Base-by-base conservation (phyloP, 2,113 vertebrate genomes). In the Hippoglossus stenolepis region DNA sequence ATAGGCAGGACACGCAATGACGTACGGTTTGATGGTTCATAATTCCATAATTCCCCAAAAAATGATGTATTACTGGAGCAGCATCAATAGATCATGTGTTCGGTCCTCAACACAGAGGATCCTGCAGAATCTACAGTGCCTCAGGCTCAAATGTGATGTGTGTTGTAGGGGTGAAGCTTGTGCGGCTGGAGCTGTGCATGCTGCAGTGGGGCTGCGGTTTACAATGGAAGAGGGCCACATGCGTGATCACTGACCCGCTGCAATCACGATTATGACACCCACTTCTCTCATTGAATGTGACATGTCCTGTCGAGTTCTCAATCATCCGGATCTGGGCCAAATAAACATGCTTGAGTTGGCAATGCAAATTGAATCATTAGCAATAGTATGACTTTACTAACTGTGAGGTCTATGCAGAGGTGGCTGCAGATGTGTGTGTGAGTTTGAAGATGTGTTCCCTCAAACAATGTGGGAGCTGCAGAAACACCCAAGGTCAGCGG, bases 181-280 rank as follows among this genome's bases (percentile, higher is more conserved):
- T 66, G 70, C 67, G 2, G 17, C 65, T 47, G 0, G 45, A 18
- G 14, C 60, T 60, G 54, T 58, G 57, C 73, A 73, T 67, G 70
- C 80, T 73, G 84, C 80, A 86, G 66, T 23, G 53, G 26, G 47
- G 59, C 15, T 20, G 56, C 13, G 8, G 45, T 53, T 67, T 60
- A 35, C 45, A 68, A 18, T 14, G 43, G 43, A 45, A 26, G 51
- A 28, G 31, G 31, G 62, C 20, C 12, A 7, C 60, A 61, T 65
- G 51, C 54, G 26, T 40, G 23, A 64, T 14, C 17, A 59, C 60
- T 66, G 65, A 45, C 38, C 57, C 68, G 53, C 70, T 59, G 75
- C 72, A 56, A 65, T 60, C 59, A 38, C 10, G 40, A 28, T 18
- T 20, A 11, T 57, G 66, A 70, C 49, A 53, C 61, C 6, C 28